These are phyloP conservation scores for Microplitis demolitor DNA, from an alignment of 1,140 invertebrate species.

Conservation along the genomic window DNA sequence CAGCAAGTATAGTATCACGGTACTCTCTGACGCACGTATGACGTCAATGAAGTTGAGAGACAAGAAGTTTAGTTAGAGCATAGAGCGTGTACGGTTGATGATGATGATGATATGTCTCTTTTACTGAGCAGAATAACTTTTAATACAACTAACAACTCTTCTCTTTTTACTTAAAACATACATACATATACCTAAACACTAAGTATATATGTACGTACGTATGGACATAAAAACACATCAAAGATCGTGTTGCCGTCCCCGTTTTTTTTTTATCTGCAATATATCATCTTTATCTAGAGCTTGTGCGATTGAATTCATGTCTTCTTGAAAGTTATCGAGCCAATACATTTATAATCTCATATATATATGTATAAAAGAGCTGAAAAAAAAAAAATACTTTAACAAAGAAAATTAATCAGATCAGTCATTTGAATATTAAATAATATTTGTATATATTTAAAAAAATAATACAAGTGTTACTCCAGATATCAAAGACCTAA, in stretches of 20 bases:
- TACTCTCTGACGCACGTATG: constrained; percentile 55
- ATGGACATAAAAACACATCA: neutral
- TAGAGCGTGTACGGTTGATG: neutral
- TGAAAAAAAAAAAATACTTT: neutral
- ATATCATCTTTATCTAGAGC: neutral
- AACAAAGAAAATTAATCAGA: neutral
- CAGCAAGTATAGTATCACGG: neutral
- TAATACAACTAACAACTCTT: neutral
- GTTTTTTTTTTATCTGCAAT: neutral
- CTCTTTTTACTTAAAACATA: neutral
- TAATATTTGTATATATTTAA: neutral
- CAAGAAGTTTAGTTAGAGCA: constrained; percentile 41
- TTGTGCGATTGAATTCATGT: neutral
- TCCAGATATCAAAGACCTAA: constrained; percentile 6
- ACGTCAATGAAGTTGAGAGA: constrained; percentile 51
- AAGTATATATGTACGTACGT: neutral
- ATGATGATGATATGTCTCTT: constrained; percentile 8
- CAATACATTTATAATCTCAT: neutral
- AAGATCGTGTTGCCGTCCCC: neutral
- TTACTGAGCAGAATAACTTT: neutral
- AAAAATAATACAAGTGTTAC: neutral
- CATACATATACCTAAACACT: neutral
- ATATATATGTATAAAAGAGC: neutral
- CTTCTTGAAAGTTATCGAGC: neutral
- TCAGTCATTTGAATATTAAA: neutral